These are phyloP conservation scores for Lophura nycthemera DNA, from an alignment of 2,113 vertebrate species.

Conservation along the genomic window DNA sequence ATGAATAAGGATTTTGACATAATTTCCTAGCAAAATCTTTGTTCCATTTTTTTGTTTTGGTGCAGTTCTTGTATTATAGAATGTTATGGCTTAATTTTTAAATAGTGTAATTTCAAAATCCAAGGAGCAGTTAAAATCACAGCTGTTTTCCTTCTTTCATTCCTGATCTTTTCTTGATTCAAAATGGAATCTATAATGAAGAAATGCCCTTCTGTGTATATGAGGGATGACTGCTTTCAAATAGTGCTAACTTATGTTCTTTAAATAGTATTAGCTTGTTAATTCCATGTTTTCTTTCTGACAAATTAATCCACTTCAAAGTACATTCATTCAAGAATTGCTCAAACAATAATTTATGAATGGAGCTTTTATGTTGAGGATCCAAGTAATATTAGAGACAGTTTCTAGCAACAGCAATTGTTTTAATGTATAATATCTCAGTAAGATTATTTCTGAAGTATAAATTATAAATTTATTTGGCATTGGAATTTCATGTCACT, in stretches of 20 bases:
- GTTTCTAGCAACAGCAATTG: background rate
- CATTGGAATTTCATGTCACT: background rate
- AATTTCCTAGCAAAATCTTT: background rate
- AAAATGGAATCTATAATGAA: background rate
- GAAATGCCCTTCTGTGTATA: background rate
- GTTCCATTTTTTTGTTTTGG: background rate
- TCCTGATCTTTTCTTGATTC: background rate
- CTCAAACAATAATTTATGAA: constrained; percentile 41
- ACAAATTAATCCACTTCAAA: constrained; percentile 15
- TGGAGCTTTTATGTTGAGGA: constrained; percentile 31
- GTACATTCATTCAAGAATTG: constrained; percentile 2
- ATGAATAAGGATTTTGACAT: background rate
- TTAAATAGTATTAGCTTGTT: background rate
- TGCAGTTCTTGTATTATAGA: background rate
- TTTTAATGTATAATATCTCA: background rate
- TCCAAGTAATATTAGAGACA: constrained; percentile 9
- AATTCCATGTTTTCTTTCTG: background rate
- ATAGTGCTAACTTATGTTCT: background rate
- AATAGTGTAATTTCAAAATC: background rate
- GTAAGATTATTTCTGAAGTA: background rate
- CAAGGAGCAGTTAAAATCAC: background rate
- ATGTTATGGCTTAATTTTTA: background rate
- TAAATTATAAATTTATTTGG: background rate
- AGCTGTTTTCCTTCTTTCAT: background rate
- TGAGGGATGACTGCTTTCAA: background rate